Percentiles rank a stretch among this genome's conserved stretches.
Conservation (phyloP, 2,113 vertebrate species). For the Psittacula cyanocephala region DNA sequence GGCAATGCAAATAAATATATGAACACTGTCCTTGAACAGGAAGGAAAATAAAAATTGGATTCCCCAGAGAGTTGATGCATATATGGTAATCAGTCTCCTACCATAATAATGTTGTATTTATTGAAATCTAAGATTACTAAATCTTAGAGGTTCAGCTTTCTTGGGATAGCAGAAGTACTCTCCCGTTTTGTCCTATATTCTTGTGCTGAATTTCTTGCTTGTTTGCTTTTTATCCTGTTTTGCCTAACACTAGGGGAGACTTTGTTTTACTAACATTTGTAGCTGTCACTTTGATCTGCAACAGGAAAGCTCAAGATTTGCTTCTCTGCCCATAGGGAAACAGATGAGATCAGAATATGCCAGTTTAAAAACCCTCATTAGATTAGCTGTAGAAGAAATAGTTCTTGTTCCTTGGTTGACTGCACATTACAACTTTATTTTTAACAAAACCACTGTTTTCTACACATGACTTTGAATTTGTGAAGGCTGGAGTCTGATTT, state of each 20-base stretch:
- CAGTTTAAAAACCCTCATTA: background rate
- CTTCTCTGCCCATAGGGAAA: constrained; percentile 13
- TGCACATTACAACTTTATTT: constrained; percentile 14
- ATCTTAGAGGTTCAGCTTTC: background rate
- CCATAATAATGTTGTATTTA: background rate
- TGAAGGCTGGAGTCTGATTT: constrained; percentile 16
- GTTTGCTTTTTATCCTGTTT: constrained; percentile 28
- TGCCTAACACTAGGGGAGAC: background rate
- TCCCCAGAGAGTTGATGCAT: background rate
- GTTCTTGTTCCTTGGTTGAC: background rate
- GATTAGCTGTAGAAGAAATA: background rate
- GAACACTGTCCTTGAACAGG: constrained; percentile 14
- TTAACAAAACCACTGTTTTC: background rate
- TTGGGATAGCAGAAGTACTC: background rate
- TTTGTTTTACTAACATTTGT: constrained; percentile 27
- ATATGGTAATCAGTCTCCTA: background rate
- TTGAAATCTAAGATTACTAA: background rate
- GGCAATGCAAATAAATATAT: constrained; percentile 58
- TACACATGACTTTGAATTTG: background rate
- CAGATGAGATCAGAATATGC: constrained; percentile 24
- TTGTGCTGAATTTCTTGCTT: background rate
- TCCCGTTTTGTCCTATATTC: background rate
- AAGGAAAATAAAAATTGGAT: constrained; percentile 2
- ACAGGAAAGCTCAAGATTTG: background rate
- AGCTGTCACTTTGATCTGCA: constrained; percentile 23